These are phyloP conservation scores for Melipona beecheii DNA, from an alignment of 2,888 invertebrate species.

Conservation along the genomic window DNA sequence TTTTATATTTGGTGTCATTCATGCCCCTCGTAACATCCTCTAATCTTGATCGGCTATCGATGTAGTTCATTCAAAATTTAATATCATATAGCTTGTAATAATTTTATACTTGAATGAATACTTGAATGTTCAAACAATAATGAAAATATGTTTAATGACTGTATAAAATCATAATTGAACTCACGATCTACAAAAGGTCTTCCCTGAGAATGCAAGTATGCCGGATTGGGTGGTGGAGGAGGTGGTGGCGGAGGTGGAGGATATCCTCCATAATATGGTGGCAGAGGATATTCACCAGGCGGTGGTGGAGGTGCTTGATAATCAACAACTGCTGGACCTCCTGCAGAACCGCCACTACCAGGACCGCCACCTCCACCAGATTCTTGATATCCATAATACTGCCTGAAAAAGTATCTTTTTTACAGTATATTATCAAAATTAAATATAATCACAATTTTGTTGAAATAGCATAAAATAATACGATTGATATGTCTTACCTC, in stretches of 20 bases:
- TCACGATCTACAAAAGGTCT: constrained; percentile 83
- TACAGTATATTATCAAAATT: constrained; percentile 34
- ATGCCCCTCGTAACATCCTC: too few relatives aligned
- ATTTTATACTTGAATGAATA: neutral
- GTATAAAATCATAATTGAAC: constrained; percentile 57
- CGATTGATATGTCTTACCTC: constrained; percentile 75
- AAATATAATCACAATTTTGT: neutral
- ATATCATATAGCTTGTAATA: neutral
- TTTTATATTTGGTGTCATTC: too few relatives aligned
- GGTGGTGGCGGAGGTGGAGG: constrained; percentile 84
- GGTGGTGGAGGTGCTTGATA: constrained; percentile 85
- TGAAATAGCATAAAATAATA: neutral
- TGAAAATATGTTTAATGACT: neutral
- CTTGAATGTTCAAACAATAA: neutral
- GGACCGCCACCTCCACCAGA: constrained; percentile 82
- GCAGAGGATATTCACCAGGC: constrained; percentile 85
- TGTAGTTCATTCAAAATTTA: neutral
- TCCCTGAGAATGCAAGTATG: constrained; percentile 82
- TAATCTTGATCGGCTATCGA: too few relatives aligned
- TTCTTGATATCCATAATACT: constrained; percentile 82
- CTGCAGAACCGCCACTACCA: constrained; percentile 83
- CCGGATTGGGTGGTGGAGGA: constrained; percentile 86
- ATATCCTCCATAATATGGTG: constrained; percentile 85
- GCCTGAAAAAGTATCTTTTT: constrained; percentile 74
- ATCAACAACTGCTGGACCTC: constrained; percentile 83